A percentile compares a stretch with the other conserved stretches of the same genome.
These are phyloP conservation scores for Papilio polytes DNA, from an alignment of 1,140 invertebrate genomes.

Conservation along the genomic window DNA sequence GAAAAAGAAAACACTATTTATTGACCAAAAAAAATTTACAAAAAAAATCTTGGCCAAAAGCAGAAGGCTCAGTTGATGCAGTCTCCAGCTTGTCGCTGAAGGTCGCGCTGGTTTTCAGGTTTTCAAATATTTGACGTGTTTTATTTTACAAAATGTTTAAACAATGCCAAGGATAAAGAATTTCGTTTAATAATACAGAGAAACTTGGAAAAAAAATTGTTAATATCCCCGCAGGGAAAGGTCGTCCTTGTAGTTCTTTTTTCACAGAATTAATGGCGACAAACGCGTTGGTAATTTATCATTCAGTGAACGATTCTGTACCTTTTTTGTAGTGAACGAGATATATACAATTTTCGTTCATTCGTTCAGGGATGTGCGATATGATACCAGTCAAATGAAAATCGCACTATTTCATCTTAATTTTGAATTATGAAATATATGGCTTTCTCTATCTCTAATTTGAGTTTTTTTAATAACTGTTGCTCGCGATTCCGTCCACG, in stretches of 20 bases:
- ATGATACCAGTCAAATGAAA: not conserved
- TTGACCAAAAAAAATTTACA: no score
- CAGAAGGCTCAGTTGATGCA: no score
- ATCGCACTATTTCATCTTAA: not conserved
- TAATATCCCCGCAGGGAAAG: not conserved
- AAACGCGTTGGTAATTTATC: constrained; percentile 8
- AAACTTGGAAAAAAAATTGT: not conserved
- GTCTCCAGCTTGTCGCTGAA: no score
- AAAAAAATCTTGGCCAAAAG: no score
- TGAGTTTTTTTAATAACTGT: no score
- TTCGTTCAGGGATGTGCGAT: not conserved
- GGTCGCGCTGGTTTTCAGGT: no score
- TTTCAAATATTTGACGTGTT: no score
- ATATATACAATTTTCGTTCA: not conserved
- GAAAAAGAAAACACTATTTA: no score
- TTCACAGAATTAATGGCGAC: constrained; percentile 1
- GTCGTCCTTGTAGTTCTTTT: not conserved
- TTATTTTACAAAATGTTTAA: no score
- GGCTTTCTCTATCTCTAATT: no score
- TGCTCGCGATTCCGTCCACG: no score
- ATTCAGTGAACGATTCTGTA: not conserved
- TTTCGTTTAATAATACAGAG: not conserved
- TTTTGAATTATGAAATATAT: no score
- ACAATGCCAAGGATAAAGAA: not conserved
- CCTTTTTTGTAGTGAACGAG: not conserved